phyloP scores from a whole-genome alignment of 2,888 invertebrate species.

The Drosophila anomelani region DNA sequence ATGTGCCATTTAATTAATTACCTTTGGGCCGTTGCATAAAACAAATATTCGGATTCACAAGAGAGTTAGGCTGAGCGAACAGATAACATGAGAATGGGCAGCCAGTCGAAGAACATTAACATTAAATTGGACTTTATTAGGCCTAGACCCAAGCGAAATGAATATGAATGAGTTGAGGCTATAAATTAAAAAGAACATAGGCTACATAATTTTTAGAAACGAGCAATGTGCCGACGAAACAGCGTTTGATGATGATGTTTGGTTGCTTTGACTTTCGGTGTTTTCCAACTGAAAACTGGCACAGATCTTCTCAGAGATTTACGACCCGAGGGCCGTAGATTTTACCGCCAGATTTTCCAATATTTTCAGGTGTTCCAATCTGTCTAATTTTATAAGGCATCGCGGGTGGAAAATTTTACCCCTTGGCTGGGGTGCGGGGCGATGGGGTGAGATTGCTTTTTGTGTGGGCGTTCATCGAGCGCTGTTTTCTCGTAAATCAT shows the following conservation, averaged over 20 bases:
- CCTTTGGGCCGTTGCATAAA: constrained; percentile 48
- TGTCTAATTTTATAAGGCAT: constrained; percentile 52
- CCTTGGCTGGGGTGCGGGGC: constrained; percentile 6
- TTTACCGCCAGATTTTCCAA: constrained; percentile 30
- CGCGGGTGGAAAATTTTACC: constrained; percentile 37
- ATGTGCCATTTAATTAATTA: constrained; percentile 53
- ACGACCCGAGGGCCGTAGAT: constrained; percentile 52
- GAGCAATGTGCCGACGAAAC: constrained; percentile 34
- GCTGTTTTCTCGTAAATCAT: constrained; percentile 64
- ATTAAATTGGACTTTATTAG: constrained; percentile 30
- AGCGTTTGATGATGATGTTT: constrained; percentile 48
- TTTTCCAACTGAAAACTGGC: constrained; percentile 66
- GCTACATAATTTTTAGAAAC: constrained; percentile 50
- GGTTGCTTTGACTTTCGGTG: constrained; percentile 27
- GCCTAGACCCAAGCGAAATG: constrained; percentile 41
- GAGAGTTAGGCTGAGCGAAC: not conserved
- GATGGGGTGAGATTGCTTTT: not conserved
- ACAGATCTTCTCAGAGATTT: constrained; percentile 57
- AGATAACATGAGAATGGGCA: constrained; percentile 46
- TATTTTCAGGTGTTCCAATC: constrained; percentile 65
- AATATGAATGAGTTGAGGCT: constrained; percentile 56
- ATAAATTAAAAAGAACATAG: constrained; percentile 55
- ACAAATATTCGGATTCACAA: constrained; percentile 5
- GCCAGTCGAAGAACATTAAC: constrained; percentile 27
- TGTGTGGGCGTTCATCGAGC: constrained; percentile 56